Evolutionary conservation across 1,140 invertebrate genomes (phyloP).

Genomic region (Acromyrmex charruanus): DNA sequence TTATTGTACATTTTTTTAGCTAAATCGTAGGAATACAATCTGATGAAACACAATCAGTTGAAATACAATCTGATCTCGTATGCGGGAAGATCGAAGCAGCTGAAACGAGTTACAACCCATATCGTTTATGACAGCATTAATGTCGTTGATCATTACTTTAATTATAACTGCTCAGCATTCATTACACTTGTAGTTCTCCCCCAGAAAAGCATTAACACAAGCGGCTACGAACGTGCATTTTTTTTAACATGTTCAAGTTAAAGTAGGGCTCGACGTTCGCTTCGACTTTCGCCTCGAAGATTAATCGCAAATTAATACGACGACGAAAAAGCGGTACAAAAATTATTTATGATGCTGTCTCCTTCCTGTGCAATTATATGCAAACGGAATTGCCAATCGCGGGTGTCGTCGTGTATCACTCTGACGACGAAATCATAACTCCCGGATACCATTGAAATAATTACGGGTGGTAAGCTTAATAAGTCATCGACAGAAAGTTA

Average conservation of each 20-base stretch:
- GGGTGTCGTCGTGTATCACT: constrained; percentile 31
- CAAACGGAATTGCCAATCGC: constrained; percentile 37
- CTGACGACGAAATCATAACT: constrained; percentile 31
- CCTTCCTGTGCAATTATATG: constrained; percentile 52
- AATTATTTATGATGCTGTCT: constrained; percentile 49
- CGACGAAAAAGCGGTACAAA: constrained; percentile 56
- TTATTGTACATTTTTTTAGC: constrained; percentile 3
- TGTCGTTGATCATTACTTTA: constrained; percentile 45
- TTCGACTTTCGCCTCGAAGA: constrained; percentile 54
- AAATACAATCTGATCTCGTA: constrained; percentile 20
- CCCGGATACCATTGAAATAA: constrained; percentile 50
- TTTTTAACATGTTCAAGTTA: constrained; percentile 26
- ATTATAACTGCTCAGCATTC: constrained; percentile 35
- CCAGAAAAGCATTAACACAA: constrained; percentile 23
- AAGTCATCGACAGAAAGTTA: constrained; percentile 34
- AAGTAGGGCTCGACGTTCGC: constrained; percentile 44
- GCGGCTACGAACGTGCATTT: constrained; percentile 17
- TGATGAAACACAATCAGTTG: not conserved
- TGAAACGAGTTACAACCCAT: constrained; percentile 8
- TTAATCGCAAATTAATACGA: constrained; percentile 61
- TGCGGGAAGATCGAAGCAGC: not conserved
- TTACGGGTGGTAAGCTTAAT: constrained; percentile 30
- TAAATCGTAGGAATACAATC: not conserved
- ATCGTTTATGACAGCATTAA: constrained; percentile 54
- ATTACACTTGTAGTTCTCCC: constrained; percentile 43